phyloP scores from a whole-genome alignment of 2,888 invertebrate species.

The Netelia virgata region DNA sequence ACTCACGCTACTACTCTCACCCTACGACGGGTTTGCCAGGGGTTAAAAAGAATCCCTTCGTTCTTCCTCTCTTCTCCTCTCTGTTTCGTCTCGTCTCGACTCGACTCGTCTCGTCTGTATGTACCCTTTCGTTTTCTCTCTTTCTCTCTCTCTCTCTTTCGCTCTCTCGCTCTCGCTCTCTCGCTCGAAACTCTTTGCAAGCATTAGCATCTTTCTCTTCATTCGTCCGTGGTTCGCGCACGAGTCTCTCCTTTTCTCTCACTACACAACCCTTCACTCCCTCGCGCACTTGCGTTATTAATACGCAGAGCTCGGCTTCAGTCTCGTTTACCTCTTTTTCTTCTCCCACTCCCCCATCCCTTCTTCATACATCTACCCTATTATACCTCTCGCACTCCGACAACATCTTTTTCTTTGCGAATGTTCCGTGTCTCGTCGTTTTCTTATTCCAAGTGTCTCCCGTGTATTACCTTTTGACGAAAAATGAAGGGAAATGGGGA shows the following conservation, averaged over 20 bases:
- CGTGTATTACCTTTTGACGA: no score
- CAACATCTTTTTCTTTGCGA: constrained; percentile 47
- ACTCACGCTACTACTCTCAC: neutral
- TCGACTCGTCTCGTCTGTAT: constrained; percentile 64
- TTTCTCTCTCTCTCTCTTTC: constrained; percentile 16
- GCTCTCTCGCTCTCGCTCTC: constrained; percentile 34
- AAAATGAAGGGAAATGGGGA: no score
- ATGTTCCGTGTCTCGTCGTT: constrained; percentile 52
- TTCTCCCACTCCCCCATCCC: constrained; percentile 66
- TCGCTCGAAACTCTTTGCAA: constrained; percentile 15
- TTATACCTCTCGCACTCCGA: constrained; percentile 8
- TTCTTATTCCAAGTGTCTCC: constrained; percentile 24
- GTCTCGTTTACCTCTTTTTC: constrained; percentile 55
- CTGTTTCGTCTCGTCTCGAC: constrained; percentile 17
- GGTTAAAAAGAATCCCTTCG: constrained; percentile 73
- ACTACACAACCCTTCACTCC: constrained; percentile 65
- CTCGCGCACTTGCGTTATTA: constrained; percentile 69
- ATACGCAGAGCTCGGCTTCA: constrained; percentile 47
- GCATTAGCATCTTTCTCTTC: constrained; percentile 59
- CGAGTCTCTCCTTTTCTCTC: constrained; percentile 56
- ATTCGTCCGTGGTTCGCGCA: constrained; percentile 65
- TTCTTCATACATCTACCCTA: constrained; percentile 35
- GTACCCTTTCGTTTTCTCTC: constrained; percentile 33
- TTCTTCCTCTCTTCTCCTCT: constrained; percentile 12
- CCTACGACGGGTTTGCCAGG: constrained; percentile 71